Base-by-base conservation (phyloP, 37 sponge, comb jelly and placozoan genomes). In the Agelas oroides region DNA sequence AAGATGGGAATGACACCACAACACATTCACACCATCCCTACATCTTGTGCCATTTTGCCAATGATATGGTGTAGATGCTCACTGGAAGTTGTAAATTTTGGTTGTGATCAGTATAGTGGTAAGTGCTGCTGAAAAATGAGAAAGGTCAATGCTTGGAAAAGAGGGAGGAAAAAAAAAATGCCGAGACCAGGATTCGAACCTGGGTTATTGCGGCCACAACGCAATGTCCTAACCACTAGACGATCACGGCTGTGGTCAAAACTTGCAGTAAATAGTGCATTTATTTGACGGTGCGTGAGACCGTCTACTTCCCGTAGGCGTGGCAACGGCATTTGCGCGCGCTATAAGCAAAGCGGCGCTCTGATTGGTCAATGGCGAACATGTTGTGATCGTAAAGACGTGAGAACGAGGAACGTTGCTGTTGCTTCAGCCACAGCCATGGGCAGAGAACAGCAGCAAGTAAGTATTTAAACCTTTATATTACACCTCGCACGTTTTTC, bases 171-270 rank as follows among this genome's bases (percentile, higher is more conserved):
- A 87, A 6, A 94, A 96, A 96, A 91, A 75, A 52, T 91, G 97
- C 94, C 91, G 93, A 83, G 93, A 96, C 91, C 90, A 88, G 94
- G 94, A 94, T 96, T 96, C 91, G 96, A 96, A 96, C 95, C 92
- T 88, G 91, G 90, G 95, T 95, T 88, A 85, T 84, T 92, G 86
- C 95, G 95, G 92, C 93, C 93, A 93, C 94, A 95, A 95, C 96
- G 93, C 86, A 95, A 88, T 81, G 96, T 95, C 86, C 96, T 95
- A 91, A 96, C 97, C 97, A 81, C 95, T 96, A 96, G 89, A 96
- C 97, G 89, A 94, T 94, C 97, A 88, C 95, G 92, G 94, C 94
- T 77, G 67, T 27, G 34, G 67, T 34, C 15, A 52, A 67, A 30
- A 65, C 2, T 17, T 0, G 30, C 15, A 40, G 53, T 3, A 11